phyloP scores from a whole-genome alignment of 1,140 invertebrate species.

The Patella vulgata region DNA sequence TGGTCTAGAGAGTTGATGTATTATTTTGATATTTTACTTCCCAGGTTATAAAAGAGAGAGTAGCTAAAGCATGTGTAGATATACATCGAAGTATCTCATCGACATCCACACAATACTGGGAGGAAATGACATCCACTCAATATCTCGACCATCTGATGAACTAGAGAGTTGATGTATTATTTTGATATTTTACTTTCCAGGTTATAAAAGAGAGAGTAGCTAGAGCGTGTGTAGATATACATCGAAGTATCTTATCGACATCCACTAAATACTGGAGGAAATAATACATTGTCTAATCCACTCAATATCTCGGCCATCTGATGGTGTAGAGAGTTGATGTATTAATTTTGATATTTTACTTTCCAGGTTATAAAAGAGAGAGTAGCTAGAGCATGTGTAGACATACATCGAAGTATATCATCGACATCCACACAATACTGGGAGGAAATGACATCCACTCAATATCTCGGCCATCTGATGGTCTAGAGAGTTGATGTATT shows the following conservation, averaged over 20 bases:
- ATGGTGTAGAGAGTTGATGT: too few relatives aligned
- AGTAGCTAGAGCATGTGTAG: constrained; percentile 71
- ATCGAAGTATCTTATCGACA: constrained; percentile 77
- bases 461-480: too few relatives aligned
- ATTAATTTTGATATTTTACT: too few relatives aligned
- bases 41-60: constrained; percentile 55
- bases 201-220: constrained; percentile 56
- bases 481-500: too few relatives aligned
- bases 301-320: too few relatives aligned
- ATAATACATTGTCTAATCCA: too few relatives aligned
- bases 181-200: constrained; percentile 23
- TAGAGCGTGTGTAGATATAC: constrained; percentile 72
- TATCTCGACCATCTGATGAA: too few relatives aligned
- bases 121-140: too few relatives aligned
- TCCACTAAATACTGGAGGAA: too few relatives aligned
- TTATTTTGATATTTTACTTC: too few relatives aligned
- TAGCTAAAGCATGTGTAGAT: constrained; percentile 71
- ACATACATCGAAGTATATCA: constrained; percentile 75
- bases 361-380: constrained; percentile 53
- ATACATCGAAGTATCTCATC: constrained; percentile 76
- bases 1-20: too few relatives aligned
- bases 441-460: constrained; percentile 83
- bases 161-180: too few relatives aligned
- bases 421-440: constrained; percentile 77
- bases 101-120: constrained; percentile 76